Evolutionary conservation across 2,113 vertebrate genomes (phyloP), one percentile per base, ranked within the genome.

Genomic region (Eidolon helvum): DNA sequence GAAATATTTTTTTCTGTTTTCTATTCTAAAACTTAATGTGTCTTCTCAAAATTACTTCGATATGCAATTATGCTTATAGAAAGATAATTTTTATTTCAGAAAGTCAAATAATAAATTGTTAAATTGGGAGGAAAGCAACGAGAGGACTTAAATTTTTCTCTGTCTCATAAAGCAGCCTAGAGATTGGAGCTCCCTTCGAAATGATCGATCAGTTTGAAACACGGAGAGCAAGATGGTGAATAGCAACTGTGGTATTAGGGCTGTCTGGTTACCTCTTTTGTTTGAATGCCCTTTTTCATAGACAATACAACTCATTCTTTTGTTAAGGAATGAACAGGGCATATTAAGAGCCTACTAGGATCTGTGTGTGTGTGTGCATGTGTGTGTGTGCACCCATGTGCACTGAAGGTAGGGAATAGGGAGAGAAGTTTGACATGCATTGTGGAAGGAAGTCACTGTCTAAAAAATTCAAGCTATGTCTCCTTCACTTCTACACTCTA

Each of bases 41-140:
- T 28, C 77, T 95, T 92, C 97, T 88, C 9, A 66, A 90, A 95
- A 96, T 94, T 92, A 92, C 16, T 61, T 90, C 26, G n/a, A 1
- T 72, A 80, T 69, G 88, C 12, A 97, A 83, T 96, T 97, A 97
- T 83, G 28, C 66, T 96, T 77, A 91, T 33, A 82, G 55, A 95
- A 96, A 95, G 35, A 85, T 66, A 94, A 53, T 38, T 93, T 95
- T 93, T 91, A 92, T 82, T 92, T 93, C 71, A 96, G 10, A 38
- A 68, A 94, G 53, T 82, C 69, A 80, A 95, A 87, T 93, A 79
- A 92, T 84, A 96, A 96, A 95, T 96, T 91, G 33, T 57, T 86
- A 11, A 66, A 91, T 55, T 96, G 15, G 40, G 55, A 55, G 5
- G 28, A 87, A 97, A 30, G 7, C 12, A 90, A 96, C 84, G 68